Base-by-base conservation (phyloP, 2,888 invertebrate species). In the Gonocerus acuteangulatus region DNA sequence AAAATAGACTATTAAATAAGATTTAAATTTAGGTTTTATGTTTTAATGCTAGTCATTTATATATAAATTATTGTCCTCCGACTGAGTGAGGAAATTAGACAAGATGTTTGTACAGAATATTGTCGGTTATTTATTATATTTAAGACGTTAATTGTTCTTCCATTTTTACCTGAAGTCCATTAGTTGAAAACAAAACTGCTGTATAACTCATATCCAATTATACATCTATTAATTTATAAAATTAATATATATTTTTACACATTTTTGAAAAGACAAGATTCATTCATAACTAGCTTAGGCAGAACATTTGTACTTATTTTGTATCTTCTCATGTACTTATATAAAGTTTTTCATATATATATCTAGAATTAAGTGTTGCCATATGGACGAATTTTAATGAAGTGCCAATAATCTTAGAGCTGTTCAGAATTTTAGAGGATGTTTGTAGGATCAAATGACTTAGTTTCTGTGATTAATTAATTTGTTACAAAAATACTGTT, bases 1-100 rank as follows among this genome's bases (percentile, higher is more conserved):
- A n/a, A 2, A 36, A 22, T 15, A 51, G 51, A 51, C 13, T 39
- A 15, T 42, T 54, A 39, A 54, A 54, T 39, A 54, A 21, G 32
- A 51, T 51, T 54, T 54, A 54, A 54, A 54, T 42, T 54, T 54
- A 54, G 54, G 39, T 54, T 39, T 54, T 54, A 54, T 54, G 39
- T 23, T 54, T 22, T 42, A 54, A 54, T 34, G 54, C 54, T 54
- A 54, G 54, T 54, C 54, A 54, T 54, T 54, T 54, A 22, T 39
- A 3, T 54, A 22, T 39, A 54, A 54, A 54, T 54, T 54, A 52
- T 39, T 54, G n/a, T 19, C 23, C 22, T 39, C 19, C 36, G 15
- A 11, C 34, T 19, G 21, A 34, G 13, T 51, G 21, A 21, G 19
- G 23, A n/a, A 54, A 22, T 54, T 42, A 54, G 54, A 23, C 42